Conservation (phyloP, 2,797 vertebrate species). For the Betta splendens region DNA sequence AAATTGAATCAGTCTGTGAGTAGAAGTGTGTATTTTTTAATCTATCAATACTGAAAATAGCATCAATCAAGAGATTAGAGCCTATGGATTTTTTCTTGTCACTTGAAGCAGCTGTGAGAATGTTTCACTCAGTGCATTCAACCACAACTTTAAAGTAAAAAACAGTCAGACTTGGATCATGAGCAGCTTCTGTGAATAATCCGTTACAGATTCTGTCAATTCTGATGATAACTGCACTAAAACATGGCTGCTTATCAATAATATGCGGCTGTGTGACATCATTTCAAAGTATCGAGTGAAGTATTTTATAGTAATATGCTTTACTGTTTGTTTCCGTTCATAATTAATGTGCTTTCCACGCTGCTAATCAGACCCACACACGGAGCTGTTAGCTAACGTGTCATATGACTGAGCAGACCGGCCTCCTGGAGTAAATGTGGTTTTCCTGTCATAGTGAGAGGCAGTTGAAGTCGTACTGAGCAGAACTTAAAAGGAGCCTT, state of each 20-base stretch:
- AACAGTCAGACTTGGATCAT: slow-evolving; percentile 14
- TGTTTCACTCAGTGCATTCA: slow-evolving; percentile 25
- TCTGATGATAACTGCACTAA: too few relatives aligned
- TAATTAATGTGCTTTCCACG: too few relatives aligned
- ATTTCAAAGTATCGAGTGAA: too few relatives aligned
- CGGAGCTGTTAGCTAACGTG: slow-evolving; percentile 22
- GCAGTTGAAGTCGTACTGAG: too few relatives aligned
- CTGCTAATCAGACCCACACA: slow-evolving; percentile 29
- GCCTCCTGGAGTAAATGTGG: not conserved
- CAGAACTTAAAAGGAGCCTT: too few relatives aligned
- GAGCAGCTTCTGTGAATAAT: slow-evolving; percentile 12
- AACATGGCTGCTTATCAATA: too few relatives aligned
- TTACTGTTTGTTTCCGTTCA: too few relatives aligned
- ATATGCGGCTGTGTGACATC: too few relatives aligned
- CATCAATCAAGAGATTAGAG: slow-evolving; percentile 52
- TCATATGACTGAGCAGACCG: slow-evolving; percentile 57
- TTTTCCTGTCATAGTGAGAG: not conserved
- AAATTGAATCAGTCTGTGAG: slow-evolving; percentile 53
- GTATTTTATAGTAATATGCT: too few relatives aligned
- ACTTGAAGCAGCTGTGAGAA: slow-evolving; percentile 39
- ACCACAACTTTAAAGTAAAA: slow-evolving; percentile 12
- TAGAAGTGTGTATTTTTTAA: slow-evolving; percentile 58
- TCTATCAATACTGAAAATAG: slow-evolving; percentile 49
- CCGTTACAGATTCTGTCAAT: slow-evolving; percentile 11
- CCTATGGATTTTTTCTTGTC: slow-evolving; percentile 50